phyloP scores from a whole-genome alignment of 2,113 vertebrate species.

The Sander vitreus region DNA sequence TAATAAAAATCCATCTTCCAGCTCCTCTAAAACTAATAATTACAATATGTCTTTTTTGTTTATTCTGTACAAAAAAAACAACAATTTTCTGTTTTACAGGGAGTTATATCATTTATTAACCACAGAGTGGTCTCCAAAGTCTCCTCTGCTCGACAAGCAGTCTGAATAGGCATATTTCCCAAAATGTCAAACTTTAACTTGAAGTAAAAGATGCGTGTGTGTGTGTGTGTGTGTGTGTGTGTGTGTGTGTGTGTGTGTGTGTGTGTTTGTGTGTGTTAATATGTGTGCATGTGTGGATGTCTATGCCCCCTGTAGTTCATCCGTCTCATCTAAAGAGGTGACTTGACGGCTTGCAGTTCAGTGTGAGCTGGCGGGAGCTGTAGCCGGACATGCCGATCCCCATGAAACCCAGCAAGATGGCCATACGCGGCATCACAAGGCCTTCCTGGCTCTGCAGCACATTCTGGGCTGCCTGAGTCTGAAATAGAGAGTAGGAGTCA shows the following conservation, averaged over 20 bases:
- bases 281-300: conserved; percentile 2
- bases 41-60: neutral
- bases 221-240: conserved; percentile 1
- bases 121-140: too few species aligned
- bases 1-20: neutral
- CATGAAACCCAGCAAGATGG: conserved; percentile 85
- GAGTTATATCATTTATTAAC: neutral
- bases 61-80: neutral
- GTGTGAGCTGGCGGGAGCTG: conserved; percentile 87
- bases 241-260: neutral
- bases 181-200: conserved; percentile 4
- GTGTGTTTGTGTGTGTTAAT: neutral
- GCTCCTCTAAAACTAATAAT: neutral
- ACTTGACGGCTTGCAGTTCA: conserved; percentile 79
- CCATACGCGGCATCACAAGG: conserved; percentile 76
- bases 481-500: conserved; percentile 62
- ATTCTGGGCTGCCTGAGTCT: conserved; percentile 87
- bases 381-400: conserved; percentile 88
- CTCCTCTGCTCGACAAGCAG: neutral
- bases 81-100: neutral
- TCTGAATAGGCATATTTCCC: neutral
- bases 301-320: neutral
- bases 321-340: conserved; percentile 76
- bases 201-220: neutral
- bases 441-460: conserved; percentile 76